Base-by-base conservation (phyloP, 2,113 vertebrate species). In the Bombycilla garrulus region DNA sequence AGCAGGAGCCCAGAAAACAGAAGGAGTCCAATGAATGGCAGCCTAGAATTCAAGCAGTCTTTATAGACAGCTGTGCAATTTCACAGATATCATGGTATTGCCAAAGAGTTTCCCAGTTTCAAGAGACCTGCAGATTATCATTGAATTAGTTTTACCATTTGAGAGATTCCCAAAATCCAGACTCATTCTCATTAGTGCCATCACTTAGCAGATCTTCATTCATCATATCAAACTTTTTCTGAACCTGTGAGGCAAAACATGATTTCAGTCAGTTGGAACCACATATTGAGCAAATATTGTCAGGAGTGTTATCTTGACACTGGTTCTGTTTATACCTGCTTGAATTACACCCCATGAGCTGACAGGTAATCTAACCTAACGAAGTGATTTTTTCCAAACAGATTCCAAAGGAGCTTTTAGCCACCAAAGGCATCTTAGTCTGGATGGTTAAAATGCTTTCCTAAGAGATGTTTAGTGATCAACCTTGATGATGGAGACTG, bases 171-270 rank as follows among this genome's bases (percentile, higher is more conserved):
- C 99, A 99, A 97, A 99, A 99, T 94, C 99, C 99, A 15, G 98
- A 97, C 70, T 99, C 99, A 15, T 98, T 98, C 76, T 99, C 99
- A 82, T 85, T 98, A 12, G 97, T 98, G 42, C 96, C 98, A 21
- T 99, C 99, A 61, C 99, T 99, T 66, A 99, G 97, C 23, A 99
- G 97, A 94, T 99, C 99, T 97, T 99, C 99, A 24, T 98, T 98
- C 89, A 99, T 98, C 98, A 99, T 99, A 91, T 99, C 99, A 10
- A 99, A 91, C 97, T 99, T 99, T 96, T 99, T 99, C 97, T 99
- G 99, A 80, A 99, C 99, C 99, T 99, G 97, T 38, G 95, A 96
- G 90, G 33, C 4, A 60, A 1, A 38, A 18, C 14, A 22, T 6
- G 14, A 33, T 10, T 74, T 76, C 62, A 78, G 72, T 29, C 71